These are phyloP conservation scores for Ichneumon xanthorius DNA, from an alignment of 2,888 invertebrate species.

Conservation along the genomic window DNA sequence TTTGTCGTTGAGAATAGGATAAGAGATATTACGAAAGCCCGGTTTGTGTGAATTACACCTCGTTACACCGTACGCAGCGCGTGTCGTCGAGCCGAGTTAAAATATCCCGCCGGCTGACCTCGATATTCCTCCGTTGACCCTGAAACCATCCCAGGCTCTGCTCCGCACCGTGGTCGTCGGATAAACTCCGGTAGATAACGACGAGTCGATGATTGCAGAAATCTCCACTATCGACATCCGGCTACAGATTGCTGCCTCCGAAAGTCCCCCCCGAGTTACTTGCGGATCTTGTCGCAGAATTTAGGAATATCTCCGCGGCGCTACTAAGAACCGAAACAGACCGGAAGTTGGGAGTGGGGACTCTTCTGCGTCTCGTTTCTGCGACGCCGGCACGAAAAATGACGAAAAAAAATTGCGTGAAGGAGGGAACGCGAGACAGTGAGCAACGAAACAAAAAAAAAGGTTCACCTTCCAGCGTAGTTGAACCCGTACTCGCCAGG, in stretches of 20 bases:
- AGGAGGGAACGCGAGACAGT: conserved; percentile 20
- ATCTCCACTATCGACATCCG: conserved; percentile 16
- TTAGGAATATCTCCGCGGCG: conserved; percentile 11
- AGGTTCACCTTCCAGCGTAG: conserved; percentile 58
- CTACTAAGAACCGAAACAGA: conserved; percentile 3
- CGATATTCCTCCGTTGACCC: conserved; percentile 20
- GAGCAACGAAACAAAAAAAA: conserved; percentile 45
- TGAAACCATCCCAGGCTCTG: neutral
- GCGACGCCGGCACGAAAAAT: conserved; percentile 51
- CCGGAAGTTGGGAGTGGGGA: conserved; percentile 15
- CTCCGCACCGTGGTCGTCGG: neutral
- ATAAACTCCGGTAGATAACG: conserved; percentile 1
- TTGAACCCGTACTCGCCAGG: conserved; percentile 63
- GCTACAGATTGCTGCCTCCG: neutral
- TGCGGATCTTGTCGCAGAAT: conserved; percentile 4
- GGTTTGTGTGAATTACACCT: neutral
- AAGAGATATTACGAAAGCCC: neutral
- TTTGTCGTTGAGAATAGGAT: neutral
- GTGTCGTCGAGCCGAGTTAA: conserved; percentile 4
- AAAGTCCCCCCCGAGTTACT: neutral
- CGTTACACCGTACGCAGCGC: neutral
- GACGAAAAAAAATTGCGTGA: conserved; percentile 19
- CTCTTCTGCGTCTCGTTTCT: conserved; percentile 55
- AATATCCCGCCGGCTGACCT: conserved; percentile 34
- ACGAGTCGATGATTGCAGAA: conserved; percentile 6